These are phyloP conservation scores for Epinotia nisella DNA, from an alignment of 2,888 invertebrate species.

Conservation along the genomic window DNA sequence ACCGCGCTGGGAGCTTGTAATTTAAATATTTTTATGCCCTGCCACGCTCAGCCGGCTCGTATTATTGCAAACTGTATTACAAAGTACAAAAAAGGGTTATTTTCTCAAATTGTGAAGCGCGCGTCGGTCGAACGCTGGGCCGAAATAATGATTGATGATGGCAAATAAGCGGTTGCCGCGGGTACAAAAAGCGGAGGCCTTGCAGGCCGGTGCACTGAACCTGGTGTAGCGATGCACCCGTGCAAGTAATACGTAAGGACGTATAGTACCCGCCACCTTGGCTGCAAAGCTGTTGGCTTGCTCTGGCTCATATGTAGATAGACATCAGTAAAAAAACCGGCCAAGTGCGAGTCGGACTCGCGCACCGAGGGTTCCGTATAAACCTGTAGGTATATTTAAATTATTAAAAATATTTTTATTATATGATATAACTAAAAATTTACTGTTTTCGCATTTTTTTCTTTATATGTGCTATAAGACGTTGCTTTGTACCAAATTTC, in stretches of 20 bases:
- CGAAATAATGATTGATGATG: constrained; percentile 85
- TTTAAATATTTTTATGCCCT: constrained; percentile 59
- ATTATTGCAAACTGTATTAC: constrained; percentile 62
- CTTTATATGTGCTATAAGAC: too few species aligned
- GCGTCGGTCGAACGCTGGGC: constrained; percentile 70
- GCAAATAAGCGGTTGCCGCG: constrained; percentile 83
- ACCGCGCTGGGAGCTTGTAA: constrained; percentile 50
- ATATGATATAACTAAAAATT: too few species aligned
- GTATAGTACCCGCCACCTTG: background rate
- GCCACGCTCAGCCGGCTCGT: constrained; percentile 60
- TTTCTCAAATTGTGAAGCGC: constrained; percentile 79
- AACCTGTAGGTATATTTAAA: too few species aligned
- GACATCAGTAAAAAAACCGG: too few species aligned
- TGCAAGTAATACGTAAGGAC: constrained; percentile 17
- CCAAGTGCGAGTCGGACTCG: too few species aligned
- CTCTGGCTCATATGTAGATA: too few species aligned
- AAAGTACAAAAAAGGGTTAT: constrained; percentile 80
- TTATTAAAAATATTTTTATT: too few species aligned
- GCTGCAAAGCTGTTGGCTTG: too few species aligned
- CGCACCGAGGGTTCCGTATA: too few species aligned
- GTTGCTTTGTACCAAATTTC: too few species aligned
- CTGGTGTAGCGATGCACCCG: constrained; percentile 60
- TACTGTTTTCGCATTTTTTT: too few species aligned
- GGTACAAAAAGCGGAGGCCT: constrained; percentile 71
- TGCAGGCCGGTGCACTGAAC: constrained; percentile 51